Base-by-base conservation (phyloP, 35 echinoderm and acorn worm species). In the Apostichopus japonicus region DNA sequence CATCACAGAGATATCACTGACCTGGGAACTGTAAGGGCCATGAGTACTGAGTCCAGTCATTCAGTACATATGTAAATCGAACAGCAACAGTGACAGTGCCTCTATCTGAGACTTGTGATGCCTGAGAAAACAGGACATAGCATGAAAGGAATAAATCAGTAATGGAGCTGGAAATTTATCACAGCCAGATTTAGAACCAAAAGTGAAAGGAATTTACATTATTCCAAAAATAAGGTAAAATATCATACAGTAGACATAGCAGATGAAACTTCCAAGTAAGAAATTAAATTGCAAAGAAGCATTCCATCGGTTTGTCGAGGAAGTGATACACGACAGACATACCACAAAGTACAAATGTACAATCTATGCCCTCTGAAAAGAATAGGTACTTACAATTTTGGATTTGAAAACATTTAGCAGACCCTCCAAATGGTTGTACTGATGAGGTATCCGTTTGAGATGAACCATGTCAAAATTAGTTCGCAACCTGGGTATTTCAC, bases 391-490 rank as follows among this genome's bases (percentile, higher is more conserved):
- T 70, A 98, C 96, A 77, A 98, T 94, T 91, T 98, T 98, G 33
- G 96, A 98, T 79, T 96, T 98, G 94, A 98, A 98, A 52, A 98
- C 92, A 87, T 93, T 95, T 10, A 96, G 24, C 9, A 98, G 93
- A 59, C 96, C 96, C 78, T 94, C 93, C 24, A 98, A 65, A 44
- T 98, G 96, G 57, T 92, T 94, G 81, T 90, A 98, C 80, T 98
- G 96, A 54, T 96, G 93, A 14, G 94, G 96, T 10, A 91, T 94
- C 15, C 91, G 51, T 84, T 93, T 95, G 15, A 98, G 91, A 53
- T 98, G 96, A 3, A 98, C 96, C 93, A 98, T 98, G 84, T 98
- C 96, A 96, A 94, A 98, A 91, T 80, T 94, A 9, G 96, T 98
- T 8, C 96, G 72, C 7, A 96, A 81, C 61, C 96, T 95, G 22